A percentile compares a stretch with the other conserved stretches of the same genome.
Conservation (phyloP, 2,888 invertebrate genomes). For the Dasysyrphus albostriatus region DNA sequence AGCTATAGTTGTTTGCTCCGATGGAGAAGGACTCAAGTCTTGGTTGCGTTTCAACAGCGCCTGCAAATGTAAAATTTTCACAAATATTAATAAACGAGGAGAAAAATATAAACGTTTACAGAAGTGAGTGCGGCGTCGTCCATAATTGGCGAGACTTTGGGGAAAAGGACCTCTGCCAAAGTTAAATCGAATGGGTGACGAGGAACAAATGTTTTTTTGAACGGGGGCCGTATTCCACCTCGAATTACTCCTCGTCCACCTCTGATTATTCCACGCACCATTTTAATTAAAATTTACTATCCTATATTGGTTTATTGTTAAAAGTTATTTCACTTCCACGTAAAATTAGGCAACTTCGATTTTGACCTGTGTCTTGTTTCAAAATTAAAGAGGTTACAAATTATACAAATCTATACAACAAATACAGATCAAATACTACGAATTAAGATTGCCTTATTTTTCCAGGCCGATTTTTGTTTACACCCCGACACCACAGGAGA, state of each 20-base stretch:
- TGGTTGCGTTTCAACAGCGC: conserved; percentile 95
- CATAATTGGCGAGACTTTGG: conserved; percentile 90
- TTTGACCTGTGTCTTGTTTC: no score
- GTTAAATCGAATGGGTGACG: conserved; percentile 95
- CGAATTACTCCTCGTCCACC: conserved; percentile 87
- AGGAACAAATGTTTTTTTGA: conserved; percentile 87
- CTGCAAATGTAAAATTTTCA: conserved; percentile 83
- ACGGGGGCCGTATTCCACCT: conserved; percentile 87
- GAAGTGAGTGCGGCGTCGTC: conserved; percentile 94
- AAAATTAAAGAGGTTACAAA: no score
- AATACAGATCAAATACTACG: no score
- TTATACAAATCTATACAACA: no score
- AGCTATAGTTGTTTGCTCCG: conserved; percentile 95
- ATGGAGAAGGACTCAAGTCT: conserved; percentile 95
- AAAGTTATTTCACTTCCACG: no score
- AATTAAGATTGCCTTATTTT: no score
- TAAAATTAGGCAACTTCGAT: no score
- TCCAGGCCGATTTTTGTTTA: no score
- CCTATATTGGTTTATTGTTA: neutral
- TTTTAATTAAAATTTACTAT: conserved; percentile 80
- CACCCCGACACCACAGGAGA: no score
- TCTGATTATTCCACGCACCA: conserved; percentile 90
- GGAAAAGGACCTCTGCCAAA: conserved; percentile 94
- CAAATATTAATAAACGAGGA: neutral
- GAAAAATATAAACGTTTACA: conserved; percentile 84